Conservation (phyloP, 2,797 vertebrate species). For the Melanogrammus aeglefinus region DNA sequence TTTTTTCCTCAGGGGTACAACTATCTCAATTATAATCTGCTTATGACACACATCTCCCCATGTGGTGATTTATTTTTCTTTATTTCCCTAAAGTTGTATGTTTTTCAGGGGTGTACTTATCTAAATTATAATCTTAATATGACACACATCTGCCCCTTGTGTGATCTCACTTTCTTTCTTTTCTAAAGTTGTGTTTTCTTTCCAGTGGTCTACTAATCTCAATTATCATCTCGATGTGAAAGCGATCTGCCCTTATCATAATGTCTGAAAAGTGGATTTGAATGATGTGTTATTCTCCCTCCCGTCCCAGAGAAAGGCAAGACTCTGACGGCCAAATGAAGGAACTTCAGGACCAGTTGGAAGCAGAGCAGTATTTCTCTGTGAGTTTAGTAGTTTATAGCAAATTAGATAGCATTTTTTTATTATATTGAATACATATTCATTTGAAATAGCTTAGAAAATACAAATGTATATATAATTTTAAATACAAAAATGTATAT, state of each 20-base stretch:
- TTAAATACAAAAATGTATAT: no score
- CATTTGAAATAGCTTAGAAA: not conserved
- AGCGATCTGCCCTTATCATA: not conserved
- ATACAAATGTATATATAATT: not conserved
- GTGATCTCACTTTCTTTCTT: not conserved
- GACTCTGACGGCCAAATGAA: slow-evolving; percentile 98
- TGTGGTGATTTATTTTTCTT: no score
- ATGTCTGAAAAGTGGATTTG: not conserved
- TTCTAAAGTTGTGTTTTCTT: not conserved
- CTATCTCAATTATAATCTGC: no score
- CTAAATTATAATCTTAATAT: not conserved
- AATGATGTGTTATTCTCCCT: not conserved
- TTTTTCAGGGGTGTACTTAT: not conserved
- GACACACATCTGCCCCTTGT: not conserved
- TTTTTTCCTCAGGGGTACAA: no score
- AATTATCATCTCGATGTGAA: not conserved
- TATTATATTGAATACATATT: not conserved
- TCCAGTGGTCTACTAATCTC: not conserved
- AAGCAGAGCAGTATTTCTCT: slow-evolving; percentile 98
- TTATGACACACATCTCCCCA: no score
- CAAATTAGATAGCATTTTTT: not conserved
- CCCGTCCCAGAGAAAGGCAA: slow-evolving; percentile 83
- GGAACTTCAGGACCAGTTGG: slow-evolving; percentile 95
- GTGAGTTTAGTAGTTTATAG: slow-evolving; percentile 67
- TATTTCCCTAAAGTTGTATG: no score